These are phyloP conservation scores for Lucifuga dentata DNA, from an alignment of 2,113 vertebrate genomes.

Conservation along the genomic window DNA sequence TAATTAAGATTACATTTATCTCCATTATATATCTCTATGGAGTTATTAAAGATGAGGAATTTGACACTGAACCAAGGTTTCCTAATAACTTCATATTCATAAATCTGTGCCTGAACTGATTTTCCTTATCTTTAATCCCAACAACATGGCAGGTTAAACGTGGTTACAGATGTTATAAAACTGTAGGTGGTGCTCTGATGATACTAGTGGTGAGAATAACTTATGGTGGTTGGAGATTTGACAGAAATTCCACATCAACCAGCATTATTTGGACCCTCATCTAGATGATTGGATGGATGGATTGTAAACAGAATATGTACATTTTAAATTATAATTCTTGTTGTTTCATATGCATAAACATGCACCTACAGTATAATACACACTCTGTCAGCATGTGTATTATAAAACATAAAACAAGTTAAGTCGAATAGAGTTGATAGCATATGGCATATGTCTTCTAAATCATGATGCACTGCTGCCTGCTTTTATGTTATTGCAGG, in stretches of 20 bases:
- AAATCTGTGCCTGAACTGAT: background rate
- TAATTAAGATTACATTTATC: too few relatives aligned
- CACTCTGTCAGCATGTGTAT: too few relatives aligned
- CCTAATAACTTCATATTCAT: too few relatives aligned
- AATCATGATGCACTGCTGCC: conserved; percentile 3
- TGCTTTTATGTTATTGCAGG: conserved; percentile 13
- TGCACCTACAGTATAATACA: too few relatives aligned
- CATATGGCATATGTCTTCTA: background rate
- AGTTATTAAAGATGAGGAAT: background rate
- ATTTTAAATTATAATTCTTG: background rate
- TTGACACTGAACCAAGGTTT: background rate
- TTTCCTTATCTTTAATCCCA: background rate
- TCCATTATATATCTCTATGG: background rate
- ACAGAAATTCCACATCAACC: too few relatives aligned
- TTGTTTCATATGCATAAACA: too few relatives aligned
- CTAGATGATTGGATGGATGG: background rate
- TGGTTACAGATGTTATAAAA: background rate
- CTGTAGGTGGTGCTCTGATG: too few relatives aligned
- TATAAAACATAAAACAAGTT: too few relatives aligned
- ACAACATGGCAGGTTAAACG: background rate
- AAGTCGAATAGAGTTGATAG: background rate
- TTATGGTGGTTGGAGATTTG: too few relatives aligned
- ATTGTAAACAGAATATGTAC: background rate
- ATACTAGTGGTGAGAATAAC: too few relatives aligned
- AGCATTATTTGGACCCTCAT: too few relatives aligned